Evolutionary conservation across 1,140 invertebrate genomes (phyloP).

Genomic region (Episyrphus balteatus): DNA sequence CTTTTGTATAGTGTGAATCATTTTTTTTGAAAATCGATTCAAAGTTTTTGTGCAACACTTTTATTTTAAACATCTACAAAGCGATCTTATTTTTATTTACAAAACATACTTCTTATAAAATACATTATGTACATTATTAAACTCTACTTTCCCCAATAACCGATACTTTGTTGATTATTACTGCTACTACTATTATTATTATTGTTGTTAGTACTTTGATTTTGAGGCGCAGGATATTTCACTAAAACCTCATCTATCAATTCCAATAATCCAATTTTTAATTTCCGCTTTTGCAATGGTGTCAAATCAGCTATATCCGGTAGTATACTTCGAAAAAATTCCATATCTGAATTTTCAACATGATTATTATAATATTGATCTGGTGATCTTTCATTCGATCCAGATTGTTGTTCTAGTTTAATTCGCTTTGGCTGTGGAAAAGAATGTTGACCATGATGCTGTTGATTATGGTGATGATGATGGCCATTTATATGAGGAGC

Average conservation of each 20-base stretch:
- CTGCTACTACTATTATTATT: too few species aligned
- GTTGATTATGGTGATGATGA: slow-evolving; percentile 12
- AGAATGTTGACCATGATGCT: slow-evolving; percentile 2
- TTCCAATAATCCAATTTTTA: slow-evolving; percentile 32
- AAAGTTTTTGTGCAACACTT: too few species aligned
- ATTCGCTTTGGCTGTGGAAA: slow-evolving; percentile 19
- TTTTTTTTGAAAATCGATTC: too few species aligned
- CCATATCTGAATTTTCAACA: slow-evolving; percentile 27
- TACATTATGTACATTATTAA: too few species aligned
- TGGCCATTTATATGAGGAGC: slow-evolving; percentile 10
- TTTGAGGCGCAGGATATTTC: slow-evolving; percentile 15
- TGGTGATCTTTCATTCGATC: neutral
- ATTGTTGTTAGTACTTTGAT: neutral
- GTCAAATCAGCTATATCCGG: slow-evolving; percentile 28
- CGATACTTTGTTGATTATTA: too few species aligned
- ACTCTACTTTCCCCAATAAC: too few species aligned
- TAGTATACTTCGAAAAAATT: slow-evolving; percentile 32
- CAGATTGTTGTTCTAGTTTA: slow-evolving; percentile 16
- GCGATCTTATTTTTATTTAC: neutral
- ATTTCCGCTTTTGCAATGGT: slow-evolving; percentile 27
- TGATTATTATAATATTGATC: slow-evolving; percentile 10
- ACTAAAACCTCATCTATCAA: slow-evolving; percentile 31
- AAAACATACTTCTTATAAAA: neutral
- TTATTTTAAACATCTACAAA: neutral
- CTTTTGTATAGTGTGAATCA: too few species aligned